Evolutionary conservation across 1,140 invertebrate genomes (phyloP), one percentile per base, ranked within the genome.

Genomic region (Meloidogyne exigua): DNA sequence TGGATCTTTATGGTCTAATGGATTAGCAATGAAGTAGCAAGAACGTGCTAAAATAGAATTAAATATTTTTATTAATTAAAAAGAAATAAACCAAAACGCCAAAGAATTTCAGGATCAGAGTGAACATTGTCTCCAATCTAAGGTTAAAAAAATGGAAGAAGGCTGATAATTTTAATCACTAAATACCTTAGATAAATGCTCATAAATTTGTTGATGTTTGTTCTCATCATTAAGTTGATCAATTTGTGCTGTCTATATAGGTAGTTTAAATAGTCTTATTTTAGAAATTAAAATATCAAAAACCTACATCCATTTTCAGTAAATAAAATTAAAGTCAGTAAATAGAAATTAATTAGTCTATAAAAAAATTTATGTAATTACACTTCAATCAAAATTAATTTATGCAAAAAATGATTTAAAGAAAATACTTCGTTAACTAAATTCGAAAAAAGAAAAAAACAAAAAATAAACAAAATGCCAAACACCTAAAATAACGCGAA

Each of bases 81-180:
- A 18, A 0, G 25, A 32, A 69, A 28, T 13, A 49, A 25, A 71
- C 69, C 69, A 18, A 79, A 36, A 49, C 77, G 77, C 77, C 77
- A 79, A 7, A 79, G 68, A 15, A 79, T n/a, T 68, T 79, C 77
- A 3, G 42, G 39, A 44, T 78, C 76, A 13, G 36, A 23, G 7
- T 80, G 36, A 7, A 13, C 0, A 26, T 63, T 26, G 36, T 80
- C 77, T 12, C n/a, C 49, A n/a, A 74, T n/a, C n/a, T 71, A 76
- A 18, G 75, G 3, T 7, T 63, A 32, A 15, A 42, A 75, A 28
- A 23, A 26, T 12, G n/a, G 21, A 57, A 18, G 9, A 71, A 68
- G 12, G 18, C 2, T 25, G 9, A 7, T 39, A 10, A 9, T 10
- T 4, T 4, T 39, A 7, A 39, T 4, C 4, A 39, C 0, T 39